A percentile compares a stretch with the other conserved stretches of the same genome.
Evolutionary conservation across 2,113 vertebrate genomes (phyloP).

Genomic region (Rhinoderma darwinii): DNA sequence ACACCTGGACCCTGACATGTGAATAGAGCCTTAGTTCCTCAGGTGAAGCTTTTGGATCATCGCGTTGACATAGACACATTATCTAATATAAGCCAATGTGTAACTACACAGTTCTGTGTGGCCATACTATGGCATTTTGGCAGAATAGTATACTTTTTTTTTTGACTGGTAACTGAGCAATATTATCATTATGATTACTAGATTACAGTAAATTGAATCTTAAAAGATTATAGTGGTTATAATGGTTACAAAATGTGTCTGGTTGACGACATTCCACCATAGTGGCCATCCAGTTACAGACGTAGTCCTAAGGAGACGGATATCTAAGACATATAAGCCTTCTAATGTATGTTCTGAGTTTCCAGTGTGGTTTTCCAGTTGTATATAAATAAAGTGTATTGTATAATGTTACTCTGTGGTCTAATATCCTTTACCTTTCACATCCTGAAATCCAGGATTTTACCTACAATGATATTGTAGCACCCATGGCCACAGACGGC

Average conservation of each 20-base stretch:
- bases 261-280: background rate
- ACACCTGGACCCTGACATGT: no score
- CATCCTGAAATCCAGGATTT: no score
- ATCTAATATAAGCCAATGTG: background rate
- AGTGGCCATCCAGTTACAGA: background rate
- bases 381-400: no score
- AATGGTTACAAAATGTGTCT: background rate
- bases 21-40: background rate
- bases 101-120: constrained; percentile 11
- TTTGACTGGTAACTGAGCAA: constrained; percentile 21
- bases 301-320: background rate
- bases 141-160: constrained; percentile 5
- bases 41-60: background rate
- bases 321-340: background rate
- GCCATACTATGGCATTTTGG: constrained; percentile 14
- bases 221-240: constrained; percentile 2
- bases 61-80: background rate
- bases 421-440: no score
- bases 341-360: background rate
- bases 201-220: constrained; percentile 41
- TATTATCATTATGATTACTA: constrained; percentile 37
- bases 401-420: background rate
- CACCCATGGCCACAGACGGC: no score
- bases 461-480: no score
- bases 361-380: background rate